Percentiles rank a stretch among this genome's conserved stretches.
These are phyloP conservation scores for Lagocephalus sceleratus DNA, from an alignment of 2,797 vertebrate genomes.

Conservation along the genomic window DNA sequence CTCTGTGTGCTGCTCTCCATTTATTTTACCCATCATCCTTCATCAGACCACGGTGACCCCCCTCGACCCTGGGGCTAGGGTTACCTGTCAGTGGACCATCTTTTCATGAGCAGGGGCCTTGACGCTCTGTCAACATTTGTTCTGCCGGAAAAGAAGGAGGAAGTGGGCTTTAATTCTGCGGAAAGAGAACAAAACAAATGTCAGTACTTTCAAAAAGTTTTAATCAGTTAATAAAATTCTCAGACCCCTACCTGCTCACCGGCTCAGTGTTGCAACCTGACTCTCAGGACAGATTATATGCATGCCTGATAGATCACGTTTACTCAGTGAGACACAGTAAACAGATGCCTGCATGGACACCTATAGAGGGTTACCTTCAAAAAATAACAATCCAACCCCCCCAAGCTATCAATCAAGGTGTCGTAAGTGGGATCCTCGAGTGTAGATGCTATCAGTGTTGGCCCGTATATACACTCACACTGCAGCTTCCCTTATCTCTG, in stretches of 20 bases:
- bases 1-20: constrained; percentile 65
- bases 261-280: background rate
- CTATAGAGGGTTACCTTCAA: constrained; percentile 48
- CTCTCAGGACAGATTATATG: constrained; percentile 27
- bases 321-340: constrained; percentile 45
- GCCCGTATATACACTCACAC: constrained; percentile 77
- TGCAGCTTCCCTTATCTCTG: constrained; percentile 76
- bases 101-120: constrained; percentile 60
- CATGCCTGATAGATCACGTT: constrained; percentile 49
- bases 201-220: background rate
- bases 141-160: constrained; percentile 31
- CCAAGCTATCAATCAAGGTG: constrained; percentile 73
- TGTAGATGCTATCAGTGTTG: constrained; percentile 76
- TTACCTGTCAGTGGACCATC: constrained; percentile 75
- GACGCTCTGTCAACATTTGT: constrained; percentile 67
- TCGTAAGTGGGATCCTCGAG: constrained; percentile 80
- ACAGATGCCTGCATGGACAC: constrained; percentile 55
- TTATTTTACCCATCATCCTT: constrained; percentile 77
- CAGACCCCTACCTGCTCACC: background rate
- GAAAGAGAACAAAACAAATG: constrained; percentile 18
- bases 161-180: constrained; percentile 8
- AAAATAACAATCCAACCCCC: constrained; percentile 33
- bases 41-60: constrained; percentile 69
- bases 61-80: constrained; percentile 67
- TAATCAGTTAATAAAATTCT: background rate